Conservation (phyloP, 2,113 vertebrate species). For the Psephotus haematonotus region DNA sequence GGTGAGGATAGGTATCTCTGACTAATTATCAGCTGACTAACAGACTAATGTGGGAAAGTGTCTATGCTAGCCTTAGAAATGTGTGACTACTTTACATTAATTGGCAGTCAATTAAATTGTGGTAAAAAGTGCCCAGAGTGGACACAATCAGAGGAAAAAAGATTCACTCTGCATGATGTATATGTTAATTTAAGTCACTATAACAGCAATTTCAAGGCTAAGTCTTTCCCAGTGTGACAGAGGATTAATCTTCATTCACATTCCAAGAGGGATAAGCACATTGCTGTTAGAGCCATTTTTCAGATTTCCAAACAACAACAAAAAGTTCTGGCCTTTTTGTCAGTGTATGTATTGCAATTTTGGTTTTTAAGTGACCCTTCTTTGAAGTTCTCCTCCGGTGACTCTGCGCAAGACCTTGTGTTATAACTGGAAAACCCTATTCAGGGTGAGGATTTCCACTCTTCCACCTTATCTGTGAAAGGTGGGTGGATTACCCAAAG, state of each 20-base stretch:
- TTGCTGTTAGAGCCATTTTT: conserved; percentile 10
- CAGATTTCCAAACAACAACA: background rate
- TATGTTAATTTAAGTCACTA: conserved; percentile 42
- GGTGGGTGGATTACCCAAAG: background rate
- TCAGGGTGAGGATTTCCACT: background rate
- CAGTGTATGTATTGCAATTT: background rate
- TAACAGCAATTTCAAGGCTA: conserved; percentile 15
- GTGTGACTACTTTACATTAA: conserved; percentile 41
- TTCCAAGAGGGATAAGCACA: background rate
- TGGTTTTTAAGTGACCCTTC: background rate
- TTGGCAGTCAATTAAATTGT: conserved; percentile 50
- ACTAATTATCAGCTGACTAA: conserved; percentile 1
- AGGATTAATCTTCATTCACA: conserved; percentile 37
- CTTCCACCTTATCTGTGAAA: background rate
- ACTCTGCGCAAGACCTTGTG: background rate
- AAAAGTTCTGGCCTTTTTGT: background rate
- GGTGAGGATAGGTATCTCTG: background rate
- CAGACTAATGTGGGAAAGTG: conserved; percentile 5
- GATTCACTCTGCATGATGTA: background rate
- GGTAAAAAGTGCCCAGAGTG: conserved; percentile 22
- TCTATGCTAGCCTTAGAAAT: background rate
- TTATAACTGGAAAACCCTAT: background rate
- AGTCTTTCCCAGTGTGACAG: background rate
- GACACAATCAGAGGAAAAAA: conserved; percentile 37
- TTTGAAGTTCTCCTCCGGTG: background rate